phyloP scores from a whole-genome alignment of 2,797 vertebrate genomes.

The Glossophaga mutica region DNA sequence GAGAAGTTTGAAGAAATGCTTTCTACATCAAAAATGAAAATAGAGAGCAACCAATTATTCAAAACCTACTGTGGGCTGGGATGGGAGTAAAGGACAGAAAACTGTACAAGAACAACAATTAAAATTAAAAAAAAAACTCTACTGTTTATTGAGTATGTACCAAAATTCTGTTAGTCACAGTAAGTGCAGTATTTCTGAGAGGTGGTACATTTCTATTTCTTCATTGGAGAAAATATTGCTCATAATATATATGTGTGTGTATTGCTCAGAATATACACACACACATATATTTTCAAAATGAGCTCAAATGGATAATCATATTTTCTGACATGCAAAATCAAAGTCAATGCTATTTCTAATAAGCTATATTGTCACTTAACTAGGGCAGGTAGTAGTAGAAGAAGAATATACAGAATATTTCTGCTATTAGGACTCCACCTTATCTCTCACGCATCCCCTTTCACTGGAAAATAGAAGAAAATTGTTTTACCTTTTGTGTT shows the following conservation, averaged over 20 bases:
- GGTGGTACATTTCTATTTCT: background rate
- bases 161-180: background rate
- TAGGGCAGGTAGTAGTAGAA: background rate
- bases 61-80: background rate
- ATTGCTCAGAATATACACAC: background rate
- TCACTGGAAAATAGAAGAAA: background rate
- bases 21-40: background rate
- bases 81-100: too few relatives aligned
- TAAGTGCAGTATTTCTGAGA: background rate
- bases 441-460: accelerated
- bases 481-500: background rate
- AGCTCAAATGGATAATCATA: background rate
- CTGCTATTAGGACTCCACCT: background rate
- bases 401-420: background rate
- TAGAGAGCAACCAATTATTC: background rate
- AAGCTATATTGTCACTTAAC: background rate
- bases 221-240: background rate
- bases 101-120: too few relatives aligned
- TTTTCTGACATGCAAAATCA: background rate
- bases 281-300: background rate
- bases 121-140: too few relatives aligned
- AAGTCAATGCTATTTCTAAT: background rate
- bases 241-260: background rate
- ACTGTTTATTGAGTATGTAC: background rate
- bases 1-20: background rate